Base-by-base conservation (phyloP, 1,140 invertebrate species). In the Nasonia vitripennis region DNA sequence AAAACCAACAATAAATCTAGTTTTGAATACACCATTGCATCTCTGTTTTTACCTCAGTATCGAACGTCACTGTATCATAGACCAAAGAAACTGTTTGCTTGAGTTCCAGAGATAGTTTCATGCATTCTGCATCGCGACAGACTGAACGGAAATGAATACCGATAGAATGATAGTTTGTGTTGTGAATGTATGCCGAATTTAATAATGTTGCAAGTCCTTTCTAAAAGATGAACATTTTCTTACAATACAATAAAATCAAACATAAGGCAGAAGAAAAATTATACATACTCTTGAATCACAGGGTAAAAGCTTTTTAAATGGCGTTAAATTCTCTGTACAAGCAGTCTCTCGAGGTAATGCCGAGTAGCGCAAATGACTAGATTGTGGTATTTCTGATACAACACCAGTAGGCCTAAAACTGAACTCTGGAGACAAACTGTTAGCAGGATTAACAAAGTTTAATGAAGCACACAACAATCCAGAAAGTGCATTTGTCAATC, bases 241-340 rank as follows among this genome's bases (percentile, higher is more conserved):
- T 51, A 70, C 20, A 77, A 77, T 81, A 90, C 37, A 87, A 84
- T 27, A 84, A 23, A 83, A 83, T 70, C 77, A 86, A 55, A 81
- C 17, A 51, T 55, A 75, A 67, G 14, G 62, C 41, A 80, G 70
- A 45, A 27, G 78, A 85, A 6, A 85, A 89, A 55, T 12, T 75
- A 74, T n/a, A n/a, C 41, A 17, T 78, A 85, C 73, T 55, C 31
- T 75, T 67, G 96, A 96, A 90, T 97, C 96, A 94, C 99, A 99
- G 3, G 99, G 99, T 51, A 99, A 91, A 2, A 99, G 93, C 92
- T 99, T 99, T 90, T 98, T 99, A 96, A 98, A 99, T 5, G 99
- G 99, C 48, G 99, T 99, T 87, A 99, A 94, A 94, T 99, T 99
- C 94, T 99, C 98, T 27, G 99, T 99, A 91, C 99, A 99, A 11